A percentile compares a stretch with the other conserved stretches of the same genome.
Conservation (phyloP, 2,113 vertebrate genomes). For the Smithornis capensis region DNA sequence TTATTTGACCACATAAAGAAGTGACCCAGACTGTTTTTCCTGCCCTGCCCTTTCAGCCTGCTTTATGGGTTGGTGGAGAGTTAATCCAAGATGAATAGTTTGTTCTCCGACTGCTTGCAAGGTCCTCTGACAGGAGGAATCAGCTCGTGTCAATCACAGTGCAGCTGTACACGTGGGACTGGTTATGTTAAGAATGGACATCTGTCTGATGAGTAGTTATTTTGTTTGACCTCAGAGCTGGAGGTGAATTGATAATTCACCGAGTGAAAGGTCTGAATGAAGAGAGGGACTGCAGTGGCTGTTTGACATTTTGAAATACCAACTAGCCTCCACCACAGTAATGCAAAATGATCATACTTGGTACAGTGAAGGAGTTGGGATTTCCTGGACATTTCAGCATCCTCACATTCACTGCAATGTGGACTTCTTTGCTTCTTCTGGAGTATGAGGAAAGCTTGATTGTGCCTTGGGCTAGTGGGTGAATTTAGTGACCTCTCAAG, state of each 20-base stretch:
- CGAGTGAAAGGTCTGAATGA: constrained; percentile 4
- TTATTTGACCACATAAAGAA: background rate
- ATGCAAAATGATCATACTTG: fast-evolving
- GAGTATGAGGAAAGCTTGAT: background rate
- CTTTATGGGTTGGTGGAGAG: fast-evolving
- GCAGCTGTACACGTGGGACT: background rate
- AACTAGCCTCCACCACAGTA: background rate
- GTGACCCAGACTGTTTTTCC: background rate
- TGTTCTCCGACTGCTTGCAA: background rate
- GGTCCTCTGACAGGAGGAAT: background rate
- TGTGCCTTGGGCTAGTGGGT: background rate
- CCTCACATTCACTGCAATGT: background rate
- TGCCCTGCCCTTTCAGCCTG: background rate
- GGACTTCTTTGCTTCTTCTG: background rate
- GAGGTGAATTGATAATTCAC: background rate
- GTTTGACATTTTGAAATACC: constrained; percentile 10
- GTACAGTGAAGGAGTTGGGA: background rate
- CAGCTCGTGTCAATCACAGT: fast-evolving
- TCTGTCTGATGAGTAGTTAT: background rate
- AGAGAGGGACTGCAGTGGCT: background rate
- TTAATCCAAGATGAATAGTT: background rate
- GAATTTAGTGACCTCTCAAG: background rate
- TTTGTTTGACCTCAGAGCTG: background rate
- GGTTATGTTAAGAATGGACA: fast-evolving
- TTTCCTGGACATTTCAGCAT: background rate